Evolutionary conservation across 2,113 vertebrate genomes (phyloP), one percentile per base, ranked within the genome.

Genomic region (Carollia perspicillata): DNA sequence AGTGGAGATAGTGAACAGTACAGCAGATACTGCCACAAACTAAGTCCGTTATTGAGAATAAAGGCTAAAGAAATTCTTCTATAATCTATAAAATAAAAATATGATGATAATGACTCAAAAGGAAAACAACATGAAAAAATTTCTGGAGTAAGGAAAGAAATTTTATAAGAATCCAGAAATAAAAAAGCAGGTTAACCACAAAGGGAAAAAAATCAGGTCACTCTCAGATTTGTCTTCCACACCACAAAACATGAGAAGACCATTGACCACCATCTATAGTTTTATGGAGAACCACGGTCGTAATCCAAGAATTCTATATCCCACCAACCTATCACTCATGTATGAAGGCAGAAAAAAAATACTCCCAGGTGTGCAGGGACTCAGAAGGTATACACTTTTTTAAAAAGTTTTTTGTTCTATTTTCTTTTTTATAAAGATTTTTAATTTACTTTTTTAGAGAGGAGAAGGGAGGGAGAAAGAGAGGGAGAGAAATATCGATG

Each of bases 71-170:
- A 80, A 93, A 95, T 58, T 90, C 28, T 80, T 93, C 49, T 60
- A 40, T 90, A 66, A 81, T 20, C 77, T 90, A 74, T 90, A 78
- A 89, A 85, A 35, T 37, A n/a, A 77, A 68, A 79, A 72, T 18
- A 55, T 89, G 30, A 55, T 35, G 55, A n/a, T 72, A 71, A 78
- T 65, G 51, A 72, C 35, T 84, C 51, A 84, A 90, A 85, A 80
- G 47, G 72, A 85, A 72, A 81, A 8, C 74, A 74, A 69, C 60
- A 94, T 75, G 42, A 87, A 91, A 83, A 18, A 87, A 83, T 87
- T 83, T 90, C 88, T 22, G 20, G 11, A 58, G 35, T 44, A 91
- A 94, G 4, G 37, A 86, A 94, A 83, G 78, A 89, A 90, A 91
- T 87, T 87, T 47, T 80, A 12, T 33, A 93, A 47, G 37, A 89